phyloP scores from a whole-genome alignment of 2,888 invertebrate genomes.

The Standfussiana lucernea region DNA sequence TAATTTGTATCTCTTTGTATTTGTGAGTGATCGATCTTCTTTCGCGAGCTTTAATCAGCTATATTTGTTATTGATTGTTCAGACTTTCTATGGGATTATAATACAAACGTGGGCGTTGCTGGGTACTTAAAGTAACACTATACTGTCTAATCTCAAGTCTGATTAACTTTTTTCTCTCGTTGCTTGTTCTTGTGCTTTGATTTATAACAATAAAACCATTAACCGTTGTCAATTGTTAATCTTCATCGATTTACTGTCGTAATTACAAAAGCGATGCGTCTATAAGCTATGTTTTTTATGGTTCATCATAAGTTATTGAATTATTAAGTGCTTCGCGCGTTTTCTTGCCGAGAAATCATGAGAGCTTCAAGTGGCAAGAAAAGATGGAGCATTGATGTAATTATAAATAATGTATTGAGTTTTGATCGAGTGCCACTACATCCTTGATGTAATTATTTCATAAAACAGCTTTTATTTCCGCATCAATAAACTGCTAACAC shows the following conservation, averaged over 20 bases:
- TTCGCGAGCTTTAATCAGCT: conserved; percentile 59
- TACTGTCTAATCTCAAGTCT: conserved; percentile 7
- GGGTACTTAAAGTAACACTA: neutral
- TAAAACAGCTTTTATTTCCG: conserved; percentile 24
- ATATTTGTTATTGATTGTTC: conserved; percentile 60
- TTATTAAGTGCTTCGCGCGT: conserved; percentile 33
- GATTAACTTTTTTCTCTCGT: conserved; percentile 7
- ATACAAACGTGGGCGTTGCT: conserved; percentile 30
- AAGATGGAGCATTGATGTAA: conserved; percentile 45
- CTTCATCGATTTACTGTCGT: conserved; percentile 36
- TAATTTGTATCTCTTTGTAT: conserved; percentile 76
- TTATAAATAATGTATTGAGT: conserved; percentile 64
- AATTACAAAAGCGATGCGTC: conserved; percentile 29
- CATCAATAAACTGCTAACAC: conserved; percentile 17
- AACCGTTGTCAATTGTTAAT: conserved; percentile 32
- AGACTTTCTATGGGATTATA: conserved; percentile 36
- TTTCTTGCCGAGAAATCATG: conserved; percentile 43
- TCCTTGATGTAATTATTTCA: conserved; percentile 45
- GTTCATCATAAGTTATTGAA: conserved; percentile 38
- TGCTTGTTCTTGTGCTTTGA: conserved; percentile 4
- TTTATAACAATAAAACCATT: conserved; percentile 18
- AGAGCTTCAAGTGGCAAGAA: conserved; percentile 48
- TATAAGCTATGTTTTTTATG: conserved; percentile 17
- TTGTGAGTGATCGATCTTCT: conserved; percentile 75
- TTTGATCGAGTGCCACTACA: conserved; percentile 49